phyloP scores from a whole-genome alignment of 2,888 invertebrate genomes.

The Drosophila acutilabella region DNA sequence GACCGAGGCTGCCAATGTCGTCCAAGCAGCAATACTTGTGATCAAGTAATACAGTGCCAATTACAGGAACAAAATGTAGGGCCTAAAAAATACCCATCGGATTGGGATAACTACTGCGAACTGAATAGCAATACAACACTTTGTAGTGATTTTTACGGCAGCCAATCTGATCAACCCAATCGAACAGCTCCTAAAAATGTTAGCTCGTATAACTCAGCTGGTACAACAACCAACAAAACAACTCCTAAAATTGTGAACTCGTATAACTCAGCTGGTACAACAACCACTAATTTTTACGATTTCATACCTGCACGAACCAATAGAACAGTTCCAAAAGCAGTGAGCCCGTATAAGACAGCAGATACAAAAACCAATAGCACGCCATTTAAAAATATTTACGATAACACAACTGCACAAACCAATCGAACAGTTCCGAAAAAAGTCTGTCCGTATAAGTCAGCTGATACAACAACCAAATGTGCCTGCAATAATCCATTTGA shows the following conservation, averaged over 20 bases:
- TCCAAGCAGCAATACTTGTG: neutral
- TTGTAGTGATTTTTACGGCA: conserved; percentile 3
- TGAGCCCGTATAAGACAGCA: too few relatives aligned
- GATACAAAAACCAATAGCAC: too few relatives aligned
- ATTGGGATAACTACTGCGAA: neutral
- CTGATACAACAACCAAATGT: too few relatives aligned
- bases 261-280: too few relatives aligned
- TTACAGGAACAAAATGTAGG: neutral
- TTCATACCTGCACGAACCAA: neutral
- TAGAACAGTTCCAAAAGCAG: too few relatives aligned
- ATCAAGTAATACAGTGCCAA: conserved; percentile 7
- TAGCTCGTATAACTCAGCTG: neutral
- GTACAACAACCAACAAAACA: neutral
- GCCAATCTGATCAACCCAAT: neutral
- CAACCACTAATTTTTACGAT: too few relatives aligned
- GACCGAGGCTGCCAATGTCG: conserved; percentile 5
- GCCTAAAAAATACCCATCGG: neutral
- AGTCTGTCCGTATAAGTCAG: too few relatives aligned
- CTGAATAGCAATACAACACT: conserved; percentile 9
- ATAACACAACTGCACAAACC: too few relatives aligned
- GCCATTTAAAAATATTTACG: too few relatives aligned
- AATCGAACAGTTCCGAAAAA: too few relatives aligned
- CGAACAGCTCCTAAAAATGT: neutral
- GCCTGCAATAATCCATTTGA: neutral
- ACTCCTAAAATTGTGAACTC: too few relatives aligned